Base-by-base conservation (phyloP, 2,797 vertebrate species). In the Amphiprion clarkii region DNA sequence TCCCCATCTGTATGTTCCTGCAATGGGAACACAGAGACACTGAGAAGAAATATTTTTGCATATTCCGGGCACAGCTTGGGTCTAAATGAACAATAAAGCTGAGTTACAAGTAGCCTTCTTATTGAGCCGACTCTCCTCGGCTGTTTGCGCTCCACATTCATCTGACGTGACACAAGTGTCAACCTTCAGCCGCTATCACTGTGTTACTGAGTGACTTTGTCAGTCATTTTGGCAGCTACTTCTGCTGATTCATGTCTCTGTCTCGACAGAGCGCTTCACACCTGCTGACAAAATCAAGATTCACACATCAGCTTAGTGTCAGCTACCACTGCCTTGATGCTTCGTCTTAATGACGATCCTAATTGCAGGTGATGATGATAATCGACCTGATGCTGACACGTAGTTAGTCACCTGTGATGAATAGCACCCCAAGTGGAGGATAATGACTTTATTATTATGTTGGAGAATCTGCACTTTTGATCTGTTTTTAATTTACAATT, bases 171-270 rank as follows among this genome's bases (percentile, higher is more conserved):
- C 78, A 70, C n/a, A 19, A 76, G 71, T 77, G 67, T 73, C 75
- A 77, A 81, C 85, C 74, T 78, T 78, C 72, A 74, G 78, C 79
- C 69, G 63, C 87, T 51, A 44, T 58, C 42, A 9, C 52, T 9
- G n/a, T 71, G 75, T 86, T 85, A 85, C 74, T 81, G 76, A 87
- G 78, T 77, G 84, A 83, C 85, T 87, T 82, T 89, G 87, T 88
- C 87, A 87, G 84, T 88, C 77, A 83, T 71, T 80, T 76, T 88
- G 84, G 84, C 92, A 86, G 80, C 33, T 31, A 2, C 63, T 44
- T 9, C 79, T 83, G 86, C 88, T 88, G 87, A 88, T 84, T 90
- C 86, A 87, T 70, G 83, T 81, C 78, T 85, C 64, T 78, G 56
- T 27, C 59, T 77, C 63, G 23, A 54, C 70, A 52, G 70, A 87